A percentile compares a stretch with the other conserved stretches of the same genome.
phyloP scores from a whole-genome alignment of 2,888 invertebrate genomes.

The Baronia brevicornis region DNA sequence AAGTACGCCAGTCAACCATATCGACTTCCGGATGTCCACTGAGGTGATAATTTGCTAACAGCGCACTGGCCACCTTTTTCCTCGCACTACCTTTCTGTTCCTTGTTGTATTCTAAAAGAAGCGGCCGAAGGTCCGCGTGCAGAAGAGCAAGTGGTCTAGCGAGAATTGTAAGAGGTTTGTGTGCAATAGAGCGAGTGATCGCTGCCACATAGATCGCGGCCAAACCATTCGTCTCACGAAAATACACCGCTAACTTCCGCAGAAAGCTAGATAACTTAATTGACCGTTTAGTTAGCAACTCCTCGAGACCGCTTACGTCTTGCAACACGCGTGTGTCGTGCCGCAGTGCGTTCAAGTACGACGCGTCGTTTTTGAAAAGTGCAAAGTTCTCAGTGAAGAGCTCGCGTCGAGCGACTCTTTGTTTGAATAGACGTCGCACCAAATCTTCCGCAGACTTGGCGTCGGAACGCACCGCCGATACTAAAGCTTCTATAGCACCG shows the following conservation, averaged over 20 bases:
- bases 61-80: constrained; percentile 24
- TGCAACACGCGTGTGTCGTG: constrained; percentile 34
- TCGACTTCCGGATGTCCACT: constrained; percentile 33
- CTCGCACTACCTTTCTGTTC: constrained; percentile 15
- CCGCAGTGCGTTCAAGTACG: constrained; percentile 43
- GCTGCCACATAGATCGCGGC: constrained; percentile 23
- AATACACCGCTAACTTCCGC: constrained; percentile 37
- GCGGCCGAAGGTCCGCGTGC: constrained; percentile 6
- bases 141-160: constrained; percentile 24
- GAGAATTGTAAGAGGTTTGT: constrained; percentile 14
- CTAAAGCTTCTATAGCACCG: constrained; percentile 26
- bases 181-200: constrained; percentile 15
- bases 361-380: constrained; percentile 32
- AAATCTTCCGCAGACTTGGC: constrained; percentile 20
- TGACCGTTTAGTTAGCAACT: constrained; percentile 18
- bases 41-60: constrained; percentile 38
- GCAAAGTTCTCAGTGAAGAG: constrained; percentile 35
- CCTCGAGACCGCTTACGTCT: constrained; percentile 24
- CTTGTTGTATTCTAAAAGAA: constrained; percentile 20
- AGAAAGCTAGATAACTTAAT: constrained; percentile 32
- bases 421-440: constrained; percentile 30
- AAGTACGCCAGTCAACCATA: constrained; percentile 28
- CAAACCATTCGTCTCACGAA: constrained; percentile 37
- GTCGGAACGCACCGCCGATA: constrained; percentile 25
- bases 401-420: constrained; percentile 35